Percentiles rank a stretch among this genome's conserved stretches.
Conservation (phyloP, 92 coral and sea anemone genomes). For the Siderastrea siderea region DNA sequence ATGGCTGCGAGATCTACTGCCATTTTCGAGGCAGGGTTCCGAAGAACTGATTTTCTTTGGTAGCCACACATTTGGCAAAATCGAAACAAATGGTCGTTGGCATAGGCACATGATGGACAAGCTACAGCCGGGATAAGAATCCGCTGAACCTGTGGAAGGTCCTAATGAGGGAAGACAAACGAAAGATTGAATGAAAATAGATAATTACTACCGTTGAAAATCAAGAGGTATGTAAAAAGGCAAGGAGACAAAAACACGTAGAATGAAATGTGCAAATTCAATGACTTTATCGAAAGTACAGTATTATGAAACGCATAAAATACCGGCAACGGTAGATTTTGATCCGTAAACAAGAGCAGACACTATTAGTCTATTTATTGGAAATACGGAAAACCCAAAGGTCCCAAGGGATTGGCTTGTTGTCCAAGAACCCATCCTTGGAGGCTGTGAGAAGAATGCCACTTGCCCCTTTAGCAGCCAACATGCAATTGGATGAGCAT, state of each 20-base stretch:
- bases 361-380: no score
- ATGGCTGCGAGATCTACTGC: not conserved
- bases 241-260: conserved; percentile 9
- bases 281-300: conserved; percentile 16
- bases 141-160: no score
- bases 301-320: conserved; percentile 43
- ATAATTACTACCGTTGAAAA: no score
- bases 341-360: no score
- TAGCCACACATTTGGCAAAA: no score
- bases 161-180: no score
- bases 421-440: conserved; percentile 2
- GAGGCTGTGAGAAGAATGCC: not conserved
- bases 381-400: not conserved
- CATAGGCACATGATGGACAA: no score
- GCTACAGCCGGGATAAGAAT: no score
- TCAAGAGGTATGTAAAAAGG: conserved; percentile 22
- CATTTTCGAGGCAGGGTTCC: conserved; percentile 25
- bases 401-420: conserved; percentile 66
- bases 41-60: no score
- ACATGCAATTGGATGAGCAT: conserved; percentile 15
- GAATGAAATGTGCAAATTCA: not conserved
- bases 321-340: no score
- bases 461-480: not conserved
- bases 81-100: no score
- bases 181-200: no score